These are phyloP conservation scores for Centropristis striata DNA, from an alignment of 2,113 vertebrate genomes.

Conservation along the genomic window DNA sequence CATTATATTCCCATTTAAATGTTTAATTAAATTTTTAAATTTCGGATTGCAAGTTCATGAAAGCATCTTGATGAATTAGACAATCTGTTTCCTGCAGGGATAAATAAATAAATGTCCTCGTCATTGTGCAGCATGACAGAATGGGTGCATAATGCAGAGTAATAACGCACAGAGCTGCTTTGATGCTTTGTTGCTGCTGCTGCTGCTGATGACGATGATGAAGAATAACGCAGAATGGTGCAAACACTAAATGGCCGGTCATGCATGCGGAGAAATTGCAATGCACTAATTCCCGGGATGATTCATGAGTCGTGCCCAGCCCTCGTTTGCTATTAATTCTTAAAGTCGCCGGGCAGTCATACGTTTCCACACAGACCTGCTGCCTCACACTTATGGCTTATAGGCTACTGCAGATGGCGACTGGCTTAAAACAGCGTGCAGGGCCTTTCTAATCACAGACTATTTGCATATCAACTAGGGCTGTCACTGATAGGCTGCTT, in stretches of 20 bases:
- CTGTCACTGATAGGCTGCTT: constrained; percentile 43
- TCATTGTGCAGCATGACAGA: constrained; percentile 47
- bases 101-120: constrained; percentile 49
- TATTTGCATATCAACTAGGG: constrained; percentile 56
- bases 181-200: constrained; percentile 25
- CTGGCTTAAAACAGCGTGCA: constrained; percentile 35
- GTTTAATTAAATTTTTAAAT: neutral
- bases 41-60: neutral
- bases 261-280: constrained; percentile 34
- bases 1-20: neutral
- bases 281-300: constrained; percentile 52
- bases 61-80: constrained; percentile 32
- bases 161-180: constrained; percentile 29
- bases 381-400: constrained; percentile 56
- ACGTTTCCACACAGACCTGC: constrained; percentile 58
- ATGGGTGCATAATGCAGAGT: constrained; percentile 45
- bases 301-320: constrained; percentile 43
- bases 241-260: constrained; percentile 34
- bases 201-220: constrained; percentile 28
- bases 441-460: constrained; percentile 26
- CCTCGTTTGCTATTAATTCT: constrained; percentile 52
- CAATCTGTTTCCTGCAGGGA: constrained; percentile 30
- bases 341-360: constrained; percentile 46
- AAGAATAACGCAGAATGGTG: constrained; percentile 16
- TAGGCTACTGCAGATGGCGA: constrained; percentile 57